Evolutionary conservation across 2,888 invertebrate species (phyloP).

Genomic region (Anoncus sp.): DNA sequence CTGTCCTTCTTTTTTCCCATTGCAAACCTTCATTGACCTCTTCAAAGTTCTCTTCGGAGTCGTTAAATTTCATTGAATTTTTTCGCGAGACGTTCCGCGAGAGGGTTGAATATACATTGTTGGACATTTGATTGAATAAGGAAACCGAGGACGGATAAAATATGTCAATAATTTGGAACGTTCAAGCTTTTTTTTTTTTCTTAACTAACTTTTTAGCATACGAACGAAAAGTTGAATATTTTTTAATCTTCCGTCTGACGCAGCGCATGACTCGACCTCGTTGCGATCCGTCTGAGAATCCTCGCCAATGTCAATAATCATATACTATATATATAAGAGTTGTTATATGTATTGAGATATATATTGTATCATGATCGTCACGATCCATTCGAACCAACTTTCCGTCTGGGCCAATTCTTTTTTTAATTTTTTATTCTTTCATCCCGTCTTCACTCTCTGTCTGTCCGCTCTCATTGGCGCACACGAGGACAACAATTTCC

Average conservation of each 20-base stretch:
- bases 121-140: background rate
- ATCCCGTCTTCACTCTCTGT: background rate
- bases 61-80: constrained; percentile 13
- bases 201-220: constrained; percentile 1
- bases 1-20: constrained; percentile 54
- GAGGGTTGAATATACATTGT: background rate
- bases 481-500: background rate
- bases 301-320: constrained; percentile 50
- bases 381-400: constrained; percentile 35
- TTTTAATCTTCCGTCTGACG: constrained; percentile 37
- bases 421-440: background rate
- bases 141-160: background rate
- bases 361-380: constrained; percentile 38
- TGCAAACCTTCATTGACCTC: constrained; percentile 72
- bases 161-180: background rate
- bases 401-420: constrained; percentile 34
- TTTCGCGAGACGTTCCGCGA: background rate
- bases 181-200: background rate
- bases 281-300: constrained; percentile 48
- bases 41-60: constrained; percentile 42
- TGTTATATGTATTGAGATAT: too few relatives aligned
- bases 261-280: constrained; percentile 24
- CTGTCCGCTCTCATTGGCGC: background rate
- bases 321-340: too few relatives aligned
- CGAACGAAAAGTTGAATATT: constrained; percentile 33